Evolutionary conservation across 35 echinoderm and acorn worm genomes (phyloP).

Genomic region (Heliocidaris erythrogramma): DNA sequence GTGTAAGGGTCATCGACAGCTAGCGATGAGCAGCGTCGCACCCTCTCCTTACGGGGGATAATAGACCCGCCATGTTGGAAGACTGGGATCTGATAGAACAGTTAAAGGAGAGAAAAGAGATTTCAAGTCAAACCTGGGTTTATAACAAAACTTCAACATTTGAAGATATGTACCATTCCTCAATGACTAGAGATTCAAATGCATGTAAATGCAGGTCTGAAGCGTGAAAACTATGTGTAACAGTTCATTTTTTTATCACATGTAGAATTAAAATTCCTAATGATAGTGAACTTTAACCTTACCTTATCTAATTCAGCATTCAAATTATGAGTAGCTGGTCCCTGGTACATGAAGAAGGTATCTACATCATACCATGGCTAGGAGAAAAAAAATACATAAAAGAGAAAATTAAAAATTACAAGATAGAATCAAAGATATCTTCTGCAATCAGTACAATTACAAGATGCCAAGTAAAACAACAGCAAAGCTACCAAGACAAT

Average conservation of each 20-base stretch:
- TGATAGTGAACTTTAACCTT: neutral
- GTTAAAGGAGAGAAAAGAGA: neutral
- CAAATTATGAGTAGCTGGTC: slow-evolving; percentile 55
- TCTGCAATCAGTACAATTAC: too few relatives aligned
- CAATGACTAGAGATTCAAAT: too few relatives aligned
- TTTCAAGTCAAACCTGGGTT: too few relatives aligned
- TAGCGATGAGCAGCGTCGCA: slow-evolving; percentile 77
- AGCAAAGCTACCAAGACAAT: neutral
- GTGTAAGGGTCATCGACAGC: slow-evolving; percentile 86
- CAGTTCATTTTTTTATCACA: too few relatives aligned
- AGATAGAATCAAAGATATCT: neutral
- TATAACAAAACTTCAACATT: too few relatives aligned
- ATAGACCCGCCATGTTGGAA: slow-evolving; percentile 90
- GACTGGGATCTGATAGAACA: slow-evolving; percentile 77
- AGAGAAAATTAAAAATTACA: neutral
- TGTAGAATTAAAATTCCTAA: too few relatives aligned
- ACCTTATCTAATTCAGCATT: slow-evolving; percentile 63
- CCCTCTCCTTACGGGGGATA: slow-evolving; percentile 90
- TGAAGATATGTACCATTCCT: too few relatives aligned
- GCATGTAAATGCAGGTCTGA: too few relatives aligned
- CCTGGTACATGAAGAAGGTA: slow-evolving; percentile 57
- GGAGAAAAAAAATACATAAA: slow-evolving; percentile 35
- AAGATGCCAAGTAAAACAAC: neutral
- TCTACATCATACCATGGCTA: slow-evolving; percentile 87
- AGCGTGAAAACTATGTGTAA: too few relatives aligned